Evolutionary conservation across 2,888 invertebrate genomes (phyloP).

Genomic region (Lutraria lutraria): DNA sequence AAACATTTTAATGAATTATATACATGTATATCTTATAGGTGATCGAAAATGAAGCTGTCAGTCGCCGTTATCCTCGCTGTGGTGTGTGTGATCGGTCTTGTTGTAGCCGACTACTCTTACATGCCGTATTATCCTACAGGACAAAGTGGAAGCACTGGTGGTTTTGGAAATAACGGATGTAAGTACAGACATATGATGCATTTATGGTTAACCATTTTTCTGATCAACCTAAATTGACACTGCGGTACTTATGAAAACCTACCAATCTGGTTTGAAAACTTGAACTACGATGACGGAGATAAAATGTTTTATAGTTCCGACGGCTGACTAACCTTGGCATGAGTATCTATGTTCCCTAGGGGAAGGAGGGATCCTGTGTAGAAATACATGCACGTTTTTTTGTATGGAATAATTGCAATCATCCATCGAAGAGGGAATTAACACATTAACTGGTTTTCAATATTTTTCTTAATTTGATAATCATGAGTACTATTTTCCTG

Average conservation of each 20-base stretch:
- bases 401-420: too few relatives aligned
- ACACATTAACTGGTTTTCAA: neutral
- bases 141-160: neutral
- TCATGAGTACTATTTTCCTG: neutral
- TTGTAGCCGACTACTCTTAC: conserved; percentile 26
- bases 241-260: neutral
- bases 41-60: conserved; percentile 34
- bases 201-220: neutral
- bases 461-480: neutral
- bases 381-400: too few relatives aligned
- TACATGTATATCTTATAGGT: neutral
- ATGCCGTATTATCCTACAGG: conserved; percentile 13
- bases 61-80: conserved; percentile 26
- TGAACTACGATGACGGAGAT: neutral
- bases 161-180: conserved; percentile 27
- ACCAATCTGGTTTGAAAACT: too few relatives aligned
- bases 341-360: neutral
- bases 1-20: neutral
- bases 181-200: neutral
- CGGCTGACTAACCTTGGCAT: neutral
- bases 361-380: too few relatives aligned
- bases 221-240: neutral
- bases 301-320: neutral
- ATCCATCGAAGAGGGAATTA: neutral
- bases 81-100: conserved; percentile 22